These are phyloP conservation scores for Meleagris gallopavo DNA, from an alignment of 2,113 vertebrate genomes.

Conservation along the genomic window DNA sequence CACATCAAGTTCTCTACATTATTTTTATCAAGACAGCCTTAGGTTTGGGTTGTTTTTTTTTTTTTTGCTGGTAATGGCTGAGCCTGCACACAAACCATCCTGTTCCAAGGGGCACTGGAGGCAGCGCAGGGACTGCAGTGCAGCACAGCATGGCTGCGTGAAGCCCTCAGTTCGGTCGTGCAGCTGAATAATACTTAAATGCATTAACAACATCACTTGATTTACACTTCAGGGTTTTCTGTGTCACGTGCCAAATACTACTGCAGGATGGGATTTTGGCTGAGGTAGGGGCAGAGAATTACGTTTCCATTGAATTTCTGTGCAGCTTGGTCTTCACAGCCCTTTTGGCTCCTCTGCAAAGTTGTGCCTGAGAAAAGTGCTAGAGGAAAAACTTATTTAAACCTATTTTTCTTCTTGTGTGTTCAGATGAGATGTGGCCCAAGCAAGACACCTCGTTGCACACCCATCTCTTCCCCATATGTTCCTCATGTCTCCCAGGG, in stretches of 20 bases:
- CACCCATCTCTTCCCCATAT: not conserved
- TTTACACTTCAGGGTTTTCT: constrained; percentile 29
- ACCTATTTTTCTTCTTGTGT: not conserved
- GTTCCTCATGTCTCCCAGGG: not conserved
- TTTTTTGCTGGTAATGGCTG: not conserved
- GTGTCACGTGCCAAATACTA: not conserved
- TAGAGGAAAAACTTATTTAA: not conserved
- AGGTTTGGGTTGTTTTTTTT: not conserved
- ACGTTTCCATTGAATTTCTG: not conserved
- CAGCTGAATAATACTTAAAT: constrained; percentile 2
- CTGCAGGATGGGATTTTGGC: constrained; percentile 11
- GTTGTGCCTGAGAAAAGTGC: not conserved
- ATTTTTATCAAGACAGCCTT: not conserved
- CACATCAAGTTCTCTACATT: not conserved
- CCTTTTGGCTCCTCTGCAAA: not conserved
- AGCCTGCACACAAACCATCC: not conserved
- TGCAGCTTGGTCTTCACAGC: constrained; percentile 10
- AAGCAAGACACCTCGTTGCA: not conserved
- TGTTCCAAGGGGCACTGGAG: not conserved
- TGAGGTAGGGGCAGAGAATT: not conserved
- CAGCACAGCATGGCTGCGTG: constrained; percentile 16
- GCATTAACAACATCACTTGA: constrained; percentile 28
- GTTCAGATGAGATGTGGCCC: not conserved
- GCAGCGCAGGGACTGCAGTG: accelerated
- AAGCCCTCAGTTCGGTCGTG: not conserved